These are phyloP conservation scores for Cardiocondyla obscurior DNA, from an alignment of 1,140 invertebrate species.

Conservation along the genomic window DNA sequence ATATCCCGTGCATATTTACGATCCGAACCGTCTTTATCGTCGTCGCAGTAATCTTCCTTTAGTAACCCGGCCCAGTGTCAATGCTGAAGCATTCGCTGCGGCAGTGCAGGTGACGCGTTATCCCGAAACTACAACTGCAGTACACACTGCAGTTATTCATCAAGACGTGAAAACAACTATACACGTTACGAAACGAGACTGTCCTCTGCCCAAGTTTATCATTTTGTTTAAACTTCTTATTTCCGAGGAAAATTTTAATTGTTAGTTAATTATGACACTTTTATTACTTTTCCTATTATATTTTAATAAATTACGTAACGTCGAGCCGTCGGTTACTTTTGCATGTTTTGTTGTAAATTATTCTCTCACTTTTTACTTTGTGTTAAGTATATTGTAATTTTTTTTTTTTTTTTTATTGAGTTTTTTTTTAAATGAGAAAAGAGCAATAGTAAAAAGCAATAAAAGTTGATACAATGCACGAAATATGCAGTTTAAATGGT, in stretches of 20 bases:
- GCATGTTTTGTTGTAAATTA: background rate
- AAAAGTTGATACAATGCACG: constrained; percentile 16
- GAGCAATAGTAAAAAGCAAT: background rate
- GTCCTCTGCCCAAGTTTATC: background rate
- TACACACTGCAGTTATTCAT: background rate
- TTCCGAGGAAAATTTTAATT: background rate
- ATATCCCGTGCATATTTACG: constrained; percentile 71
- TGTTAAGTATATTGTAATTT: background rate
- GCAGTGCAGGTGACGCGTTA: constrained; percentile 68
- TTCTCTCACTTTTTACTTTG: background rate
- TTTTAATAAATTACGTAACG: no score
- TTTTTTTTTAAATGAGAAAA: background rate
- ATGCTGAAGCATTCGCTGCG: constrained; percentile 32
- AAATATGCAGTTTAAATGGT: constrained; percentile 20
- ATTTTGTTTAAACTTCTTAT: background rate
- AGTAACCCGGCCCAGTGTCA: constrained; percentile 51
- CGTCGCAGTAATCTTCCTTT: constrained; percentile 17
- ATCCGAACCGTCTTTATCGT: constrained; percentile 47
- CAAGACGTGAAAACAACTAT: background rate
- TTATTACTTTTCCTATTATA: background rate
- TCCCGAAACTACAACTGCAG: constrained; percentile 29
- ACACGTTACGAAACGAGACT: background rate
- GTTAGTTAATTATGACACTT: background rate
- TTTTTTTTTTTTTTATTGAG: background rate
- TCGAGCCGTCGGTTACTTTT: background rate